Evolutionary conservation across 2,797 vertebrate genomes (phyloP), one percentile per base, ranked within the genome.

Genomic region (Sebastes diploproa): DNA sequence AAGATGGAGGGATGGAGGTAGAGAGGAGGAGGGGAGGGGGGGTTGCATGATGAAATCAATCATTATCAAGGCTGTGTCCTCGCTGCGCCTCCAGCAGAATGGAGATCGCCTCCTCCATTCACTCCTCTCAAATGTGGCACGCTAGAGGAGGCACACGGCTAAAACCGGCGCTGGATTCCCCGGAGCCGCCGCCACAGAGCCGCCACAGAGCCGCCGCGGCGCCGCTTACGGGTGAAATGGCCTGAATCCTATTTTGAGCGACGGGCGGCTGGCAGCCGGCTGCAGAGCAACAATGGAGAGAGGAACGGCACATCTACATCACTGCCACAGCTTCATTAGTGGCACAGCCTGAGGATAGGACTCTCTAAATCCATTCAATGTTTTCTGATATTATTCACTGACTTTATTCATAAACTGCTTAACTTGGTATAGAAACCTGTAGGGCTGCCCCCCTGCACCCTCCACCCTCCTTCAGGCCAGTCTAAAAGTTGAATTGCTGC

Each of bases 21-120:
- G 55, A 56, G 34, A 36, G 34, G 34, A 36, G 34, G 34, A 36
- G 11, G 34, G 29, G 18, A 6, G 32, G 16, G 60, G 34, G 38
- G 16, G 60, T 7, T 0, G 4, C 5, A 9, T 32, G 63, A 73
- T 84, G 67, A 78, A 87, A 91, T 88, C 78, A 78, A 81, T 89
- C 86, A 81, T 23, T 25, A 88, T 80, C 76, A 86, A 88, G 86
- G 86, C 84, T 68, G n/a, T 54, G 81, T 86, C 81, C 86, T 88
- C 23, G 8, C 81, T 10, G 70, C 72, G 55, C 80, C 86, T 65
- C 71, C 0, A 75, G 78, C 71, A 56, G 72, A 81, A 62, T 12
- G 20, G 30, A 69, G 63, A 69, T 81, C n/a, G 38, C 69, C 87
- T 83, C 72, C 69, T 69, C 58, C 5, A 71, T 82, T 63, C n/a